Evolutionary conservation across 2,113 vertebrate genomes (phyloP).

Genomic region (Carassius auratus): DNA sequence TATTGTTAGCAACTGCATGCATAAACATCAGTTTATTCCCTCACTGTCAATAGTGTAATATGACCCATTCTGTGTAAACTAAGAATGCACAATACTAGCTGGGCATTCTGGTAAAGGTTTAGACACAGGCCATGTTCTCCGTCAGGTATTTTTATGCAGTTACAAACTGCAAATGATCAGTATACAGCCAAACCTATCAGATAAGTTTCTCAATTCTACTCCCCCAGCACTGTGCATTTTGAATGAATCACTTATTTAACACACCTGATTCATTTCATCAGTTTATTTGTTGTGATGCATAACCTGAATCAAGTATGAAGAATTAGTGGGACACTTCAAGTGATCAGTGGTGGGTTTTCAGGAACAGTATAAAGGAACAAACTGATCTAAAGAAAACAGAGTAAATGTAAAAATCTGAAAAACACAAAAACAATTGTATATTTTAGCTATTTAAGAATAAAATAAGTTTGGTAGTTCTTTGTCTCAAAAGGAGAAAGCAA

Average conservation of each 20-base stretch:
- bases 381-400: neutral
- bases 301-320: neutral
- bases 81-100: neutral
- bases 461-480: neutral
- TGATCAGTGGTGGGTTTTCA: neutral
- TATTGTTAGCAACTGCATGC: constrained; percentile 15
- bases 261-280: neutral
- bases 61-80: constrained; percentile 3
- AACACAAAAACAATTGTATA: no score
- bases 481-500: neutral
- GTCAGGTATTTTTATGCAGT: neutral
- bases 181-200: neutral
- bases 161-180: neutral
- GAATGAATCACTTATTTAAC: neutral
- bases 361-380: neutral
- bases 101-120: neutral
- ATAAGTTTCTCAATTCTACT: neutral
- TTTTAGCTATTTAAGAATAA: neutral
- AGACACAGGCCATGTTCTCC: neutral
- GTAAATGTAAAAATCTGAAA: neutral
- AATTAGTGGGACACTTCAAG: neutral
- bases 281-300: neutral
- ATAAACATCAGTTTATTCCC: neutral
- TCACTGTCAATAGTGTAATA: neutral
- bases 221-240: neutral